Evolutionary conservation across 2,797 vertebrate species (phyloP).

Genomic region (Enteromius radiatus): DNA sequence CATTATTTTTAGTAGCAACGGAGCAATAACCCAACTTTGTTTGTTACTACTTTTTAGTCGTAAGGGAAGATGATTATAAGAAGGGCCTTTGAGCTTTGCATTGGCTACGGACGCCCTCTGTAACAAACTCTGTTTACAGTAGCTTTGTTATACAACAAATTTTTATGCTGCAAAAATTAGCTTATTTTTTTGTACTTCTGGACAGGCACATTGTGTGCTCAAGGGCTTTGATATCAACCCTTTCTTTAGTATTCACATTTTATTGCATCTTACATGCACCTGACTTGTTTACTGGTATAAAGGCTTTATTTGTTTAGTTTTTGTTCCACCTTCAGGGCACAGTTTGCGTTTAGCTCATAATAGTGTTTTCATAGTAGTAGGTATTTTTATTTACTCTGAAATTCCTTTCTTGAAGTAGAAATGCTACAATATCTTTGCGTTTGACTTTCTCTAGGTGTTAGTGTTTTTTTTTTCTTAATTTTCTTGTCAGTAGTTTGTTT

Average conservation of each 20-base stretch:
- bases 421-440: conserved; percentile 18
- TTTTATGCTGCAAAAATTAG: conserved; percentile 28
- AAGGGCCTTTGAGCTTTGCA: conserved; percentile 33
- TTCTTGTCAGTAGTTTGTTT: neutral
- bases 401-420: conserved; percentile 25
- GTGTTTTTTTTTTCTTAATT: neutral
- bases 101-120: conserved; percentile 16
- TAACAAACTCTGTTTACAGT: conserved; percentile 38
- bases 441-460: conserved; percentile 3
- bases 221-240: conserved; percentile 45
- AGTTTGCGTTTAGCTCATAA: conserved; percentile 3
- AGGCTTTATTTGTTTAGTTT: neutral
- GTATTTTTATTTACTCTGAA: conserved; percentile 26
- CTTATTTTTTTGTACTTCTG: conserved; percentile 38
- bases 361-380: conserved; percentile 23
- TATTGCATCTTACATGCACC: conserved; percentile 21
- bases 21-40: conserved; percentile 25
- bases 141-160: conserved; percentile 34
- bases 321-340: neutral
- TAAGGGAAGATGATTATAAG: conserved; percentile 7
- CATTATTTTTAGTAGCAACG: conserved; percentile 16
- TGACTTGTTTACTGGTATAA: conserved; percentile 25
- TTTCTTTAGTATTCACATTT: conserved; percentile 16
- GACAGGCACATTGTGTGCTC: conserved; percentile 36
- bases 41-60: conserved; percentile 17